Evolutionary conservation across 2,888 invertebrate species (phyloP).

Genomic region (Myopa testacea): DNA sequence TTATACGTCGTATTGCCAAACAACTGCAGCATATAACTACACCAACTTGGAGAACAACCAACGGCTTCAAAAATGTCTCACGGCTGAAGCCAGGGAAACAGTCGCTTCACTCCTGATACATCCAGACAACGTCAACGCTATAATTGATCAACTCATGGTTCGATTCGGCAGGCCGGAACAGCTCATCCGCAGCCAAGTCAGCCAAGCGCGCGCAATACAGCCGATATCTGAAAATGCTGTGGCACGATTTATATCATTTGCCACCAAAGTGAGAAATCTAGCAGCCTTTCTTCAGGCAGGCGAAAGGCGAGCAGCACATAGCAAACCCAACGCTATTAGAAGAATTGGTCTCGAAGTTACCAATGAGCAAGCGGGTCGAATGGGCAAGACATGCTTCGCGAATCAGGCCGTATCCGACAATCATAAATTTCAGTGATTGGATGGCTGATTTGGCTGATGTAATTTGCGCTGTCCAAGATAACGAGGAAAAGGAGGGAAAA

Average conservation of each 20-base stretch:
- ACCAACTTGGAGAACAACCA: too few species aligned
- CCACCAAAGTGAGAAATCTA: too few species aligned
- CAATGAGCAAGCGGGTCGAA: neutral
- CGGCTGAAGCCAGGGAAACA: too few species aligned
- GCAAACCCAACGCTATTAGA: too few species aligned
- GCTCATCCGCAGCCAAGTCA: constrained; percentile 44
- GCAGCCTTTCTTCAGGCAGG: too few species aligned
- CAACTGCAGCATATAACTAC: too few species aligned
- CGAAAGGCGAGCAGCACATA: too few species aligned
- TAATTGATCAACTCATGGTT: constrained; percentile 40
- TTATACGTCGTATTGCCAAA: constrained; percentile 38
- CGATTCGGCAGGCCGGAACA: constrained; percentile 45
- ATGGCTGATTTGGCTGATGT: neutral
- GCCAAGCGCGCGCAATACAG: constrained; percentile 39
- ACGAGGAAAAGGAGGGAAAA: neutral
- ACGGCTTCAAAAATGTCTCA: too few species aligned
- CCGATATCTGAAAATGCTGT: constrained; percentile 39
- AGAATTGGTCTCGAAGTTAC: neutral
- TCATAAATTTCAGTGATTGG: neutral
- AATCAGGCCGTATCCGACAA: neutral
- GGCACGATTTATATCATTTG: constrained; percentile 38
- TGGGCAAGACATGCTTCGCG: neutral
- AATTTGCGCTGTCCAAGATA: neutral
- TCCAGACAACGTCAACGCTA: constrained; percentile 42
- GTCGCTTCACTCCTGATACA: constrained; percentile 36